These are phyloP conservation scores for Andrena haemorrhoa DNA, from an alignment of 2,888 invertebrate species.

Conservation along the genomic window DNA sequence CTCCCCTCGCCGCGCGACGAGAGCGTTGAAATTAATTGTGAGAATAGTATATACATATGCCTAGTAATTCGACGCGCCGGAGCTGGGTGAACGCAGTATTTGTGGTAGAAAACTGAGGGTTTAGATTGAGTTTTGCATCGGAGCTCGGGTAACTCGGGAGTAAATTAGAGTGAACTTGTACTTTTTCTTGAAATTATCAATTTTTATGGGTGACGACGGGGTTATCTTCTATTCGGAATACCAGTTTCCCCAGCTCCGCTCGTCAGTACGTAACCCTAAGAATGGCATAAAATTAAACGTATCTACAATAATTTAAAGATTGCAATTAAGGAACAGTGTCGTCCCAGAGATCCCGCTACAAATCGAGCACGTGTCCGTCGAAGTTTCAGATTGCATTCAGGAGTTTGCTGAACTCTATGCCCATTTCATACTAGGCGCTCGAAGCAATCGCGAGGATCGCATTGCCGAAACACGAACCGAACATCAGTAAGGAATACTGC, in stretches of 20 bases:
- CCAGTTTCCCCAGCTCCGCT: slow-evolving; percentile 15
- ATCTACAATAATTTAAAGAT: slow-evolving; percentile 61
- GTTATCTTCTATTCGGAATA: slow-evolving; percentile 26
- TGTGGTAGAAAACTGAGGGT: slow-evolving; percentile 7
- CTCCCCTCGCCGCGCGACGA: slow-evolving; percentile 10
- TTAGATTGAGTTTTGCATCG: no score
- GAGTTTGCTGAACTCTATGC: no score
- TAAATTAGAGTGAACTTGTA: no score
- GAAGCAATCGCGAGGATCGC: background rate
- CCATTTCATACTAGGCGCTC: background rate
- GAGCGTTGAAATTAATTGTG: slow-evolving; percentile 2
- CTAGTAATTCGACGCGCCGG: slow-evolving; percentile 22
- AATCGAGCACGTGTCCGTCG: slow-evolving; percentile 3
- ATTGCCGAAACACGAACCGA: background rate
- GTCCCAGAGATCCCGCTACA: slow-evolving; percentile 9
- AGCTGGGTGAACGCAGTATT: slow-evolving; percentile 35
- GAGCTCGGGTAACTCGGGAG: no score
- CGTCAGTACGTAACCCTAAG: slow-evolving; percentile 35
- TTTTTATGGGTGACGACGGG: no score
- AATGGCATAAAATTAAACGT: slow-evolving; percentile 59
- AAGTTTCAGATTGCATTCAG: background rate
- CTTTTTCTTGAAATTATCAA: background rate
- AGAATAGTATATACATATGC: slow-evolving; percentile 33
- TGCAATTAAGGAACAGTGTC: slow-evolving; percentile 43
- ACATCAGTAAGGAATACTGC: background rate